Evolutionary conservation across 2,888 invertebrate genomes (phyloP).

Genomic region (Campoletis raptor): DNA sequence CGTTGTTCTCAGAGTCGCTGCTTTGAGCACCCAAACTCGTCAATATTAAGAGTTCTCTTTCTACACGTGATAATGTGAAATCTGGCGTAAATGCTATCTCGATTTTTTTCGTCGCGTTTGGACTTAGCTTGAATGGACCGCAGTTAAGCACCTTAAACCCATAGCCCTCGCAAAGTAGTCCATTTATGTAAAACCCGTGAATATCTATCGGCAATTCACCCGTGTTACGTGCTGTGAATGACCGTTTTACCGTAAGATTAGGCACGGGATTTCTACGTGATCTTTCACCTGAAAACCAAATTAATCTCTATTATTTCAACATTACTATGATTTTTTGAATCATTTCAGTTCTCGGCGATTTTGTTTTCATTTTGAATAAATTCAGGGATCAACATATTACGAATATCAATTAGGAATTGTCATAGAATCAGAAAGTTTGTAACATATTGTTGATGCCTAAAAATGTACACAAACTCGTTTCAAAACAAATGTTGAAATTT

Average conservation of each 20-base stretch:
- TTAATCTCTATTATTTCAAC: background rate
- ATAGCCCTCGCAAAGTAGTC: constrained; percentile 90
- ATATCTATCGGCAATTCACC: constrained; percentile 95
- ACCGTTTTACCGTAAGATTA: constrained; percentile 91
- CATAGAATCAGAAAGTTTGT: too few relatives aligned
- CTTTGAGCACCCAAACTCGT: constrained; percentile 86
- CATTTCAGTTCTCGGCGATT: too few relatives aligned
- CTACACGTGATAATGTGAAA: constrained; percentile 92
- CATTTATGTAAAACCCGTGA: constrained; percentile 88
- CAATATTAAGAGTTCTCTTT: constrained; percentile 87
- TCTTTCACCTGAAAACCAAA: constrained; percentile 72
- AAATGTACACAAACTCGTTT: too few relatives aligned
- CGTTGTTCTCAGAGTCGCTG: constrained; percentile 44
- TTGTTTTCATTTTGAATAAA: background rate
- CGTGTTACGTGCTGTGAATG: constrained; percentile 95
- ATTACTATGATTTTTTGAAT: too few relatives aligned
- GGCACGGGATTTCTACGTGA: constrained; percentile 85
- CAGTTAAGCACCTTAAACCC: constrained; percentile 93
- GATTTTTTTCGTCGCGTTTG: constrained; percentile 91
- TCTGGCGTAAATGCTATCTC: constrained; percentile 96
- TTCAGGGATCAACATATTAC: too few relatives aligned
- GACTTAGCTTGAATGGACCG: constrained; percentile 89
- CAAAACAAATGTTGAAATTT: too few relatives aligned
- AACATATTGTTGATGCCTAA: too few relatives aligned
- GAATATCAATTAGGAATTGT: too few relatives aligned